A percentile compares a stretch with the other conserved stretches of the same genome.
These are phyloP conservation scores for Mastomys coucha DNA, from an alignment of 2,113 vertebrate species.

Conservation along the genomic window DNA sequence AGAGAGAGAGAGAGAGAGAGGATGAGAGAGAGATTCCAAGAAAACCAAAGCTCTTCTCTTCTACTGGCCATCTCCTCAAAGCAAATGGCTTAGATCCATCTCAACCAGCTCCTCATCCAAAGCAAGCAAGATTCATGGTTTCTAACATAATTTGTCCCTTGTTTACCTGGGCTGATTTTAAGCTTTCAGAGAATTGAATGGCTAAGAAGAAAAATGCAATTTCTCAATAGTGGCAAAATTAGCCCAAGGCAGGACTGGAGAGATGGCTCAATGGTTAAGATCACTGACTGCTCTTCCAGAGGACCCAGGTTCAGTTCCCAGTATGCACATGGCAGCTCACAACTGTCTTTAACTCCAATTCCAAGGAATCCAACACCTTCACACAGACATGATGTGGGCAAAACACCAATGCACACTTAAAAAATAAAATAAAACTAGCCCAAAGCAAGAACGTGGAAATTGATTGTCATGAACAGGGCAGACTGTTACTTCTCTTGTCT, in stretches of 20 bases:
- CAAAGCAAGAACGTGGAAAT: conserved; percentile 46
- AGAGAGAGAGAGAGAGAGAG: no score
- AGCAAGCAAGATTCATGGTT: background rate
- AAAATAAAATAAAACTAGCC: conserved; percentile 17
- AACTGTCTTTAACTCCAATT: background rate
- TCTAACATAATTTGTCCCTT: background rate
- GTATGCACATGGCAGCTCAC: background rate
- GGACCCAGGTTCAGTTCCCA: background rate
- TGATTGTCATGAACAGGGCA: background rate
- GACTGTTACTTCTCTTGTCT: conserved; percentile 37
- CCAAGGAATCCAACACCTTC: background rate
- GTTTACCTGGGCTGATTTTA: conserved; percentile 19
- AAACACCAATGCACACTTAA: background rate
- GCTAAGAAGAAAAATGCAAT: conserved; percentile 29
- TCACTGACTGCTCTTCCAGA: background rate
- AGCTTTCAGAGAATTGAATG: conserved; percentile 20
- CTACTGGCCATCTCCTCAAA: background rate
- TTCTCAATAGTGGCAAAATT: conserved; percentile 49
- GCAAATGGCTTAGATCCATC: background rate
- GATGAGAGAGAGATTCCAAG: background rate
- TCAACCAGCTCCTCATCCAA: background rate
- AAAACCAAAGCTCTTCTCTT: background rate
- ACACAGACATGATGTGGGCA: background rate
- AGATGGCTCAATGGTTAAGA: background rate
- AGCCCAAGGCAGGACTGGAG: background rate